phyloP scores from a whole-genome alignment of 2,888 invertebrate genomes.

The Mycalesis mineus region DNA sequence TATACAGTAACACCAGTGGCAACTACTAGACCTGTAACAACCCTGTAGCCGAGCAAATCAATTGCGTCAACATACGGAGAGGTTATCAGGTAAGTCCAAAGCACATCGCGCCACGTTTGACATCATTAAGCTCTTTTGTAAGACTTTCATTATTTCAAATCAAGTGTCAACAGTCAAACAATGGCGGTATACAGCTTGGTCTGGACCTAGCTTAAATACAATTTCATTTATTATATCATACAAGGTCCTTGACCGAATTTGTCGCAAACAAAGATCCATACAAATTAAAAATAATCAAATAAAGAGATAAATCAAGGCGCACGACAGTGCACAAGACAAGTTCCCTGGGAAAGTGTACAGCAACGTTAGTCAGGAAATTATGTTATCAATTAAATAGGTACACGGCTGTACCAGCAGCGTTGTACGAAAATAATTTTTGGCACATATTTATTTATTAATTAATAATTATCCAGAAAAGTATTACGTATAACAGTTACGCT shows the following conservation, averaged over 20 bases:
- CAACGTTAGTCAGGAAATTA: neutral
- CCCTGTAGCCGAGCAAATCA: too few relatives aligned
- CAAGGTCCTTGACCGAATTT: too few relatives aligned
- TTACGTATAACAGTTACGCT: neutral
- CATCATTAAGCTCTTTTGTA: too few relatives aligned
- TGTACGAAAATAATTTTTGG: slow-evolving; percentile 3
- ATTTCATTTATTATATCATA: neutral
- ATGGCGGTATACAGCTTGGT: neutral
- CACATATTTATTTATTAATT: neutral
- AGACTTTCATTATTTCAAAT: too few relatives aligned
- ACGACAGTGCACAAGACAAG: neutral
- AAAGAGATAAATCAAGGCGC: neutral
- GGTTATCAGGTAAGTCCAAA: too few relatives aligned
- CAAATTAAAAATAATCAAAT: too few relatives aligned
- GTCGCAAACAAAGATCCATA: too few relatives aligned
- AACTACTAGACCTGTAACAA: too few relatives aligned
- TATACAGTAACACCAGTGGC: too few relatives aligned
- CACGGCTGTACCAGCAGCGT: neutral
- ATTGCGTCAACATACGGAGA: too few relatives aligned
- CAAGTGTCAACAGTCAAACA: too few relatives aligned
- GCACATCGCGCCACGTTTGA: too few relatives aligned
- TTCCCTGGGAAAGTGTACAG: neutral
- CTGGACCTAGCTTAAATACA: neutral
- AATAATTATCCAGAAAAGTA: neutral
- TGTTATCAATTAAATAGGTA: neutral